Base-by-base conservation (phyloP, 1,140 invertebrate genomes). In the Orchesella cincta region DNA sequence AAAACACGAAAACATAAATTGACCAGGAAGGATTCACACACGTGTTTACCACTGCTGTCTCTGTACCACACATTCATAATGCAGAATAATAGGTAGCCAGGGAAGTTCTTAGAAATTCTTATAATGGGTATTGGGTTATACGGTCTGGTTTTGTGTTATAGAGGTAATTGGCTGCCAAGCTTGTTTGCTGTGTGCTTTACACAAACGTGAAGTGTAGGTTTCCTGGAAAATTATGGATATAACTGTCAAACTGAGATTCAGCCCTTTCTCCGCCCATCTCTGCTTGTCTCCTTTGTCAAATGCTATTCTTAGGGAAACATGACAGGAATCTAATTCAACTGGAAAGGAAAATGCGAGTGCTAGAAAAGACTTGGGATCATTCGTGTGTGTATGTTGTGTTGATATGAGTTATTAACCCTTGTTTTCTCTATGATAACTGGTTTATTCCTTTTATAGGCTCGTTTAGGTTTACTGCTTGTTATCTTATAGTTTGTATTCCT, bases 271-370 rank as follows among this genome's bases (percentile, higher is more conserved):
- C 62, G 26, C 62, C 62, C 31, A 31, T 33, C 62, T 31, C 62
- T 16, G 62, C 31, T 29, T 67, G 62, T n/a, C 62, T 29, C 31
- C 31, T 67, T 67, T 67, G 62, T 67, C 62, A 67, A 67, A 67
- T 12, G 26, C 62, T 16, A 67, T 67, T n/a, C 31, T 33, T 14
- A 67, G 31, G 23, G 62, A n/a, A 29, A 67, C 62, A 67, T 67
- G 62, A 67, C 62, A 67, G 31, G 31, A 67, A 67, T 67, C 62
- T 31, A 67, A 67, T 67, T 67, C 33, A 31, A 29, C 62, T 67
- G 26, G 29, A 46, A 67, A 67, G 62, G n/a, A 67, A 67, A 29
- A 8, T 46, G 8, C 8, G 8, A 8, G 20, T 20, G 8, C 8
- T 46, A 12, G 39, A 8, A 20, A 46, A 8, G 39, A 62, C 26